These are phyloP conservation scores for Brachypteracias leptosomus DNA, from an alignment of 2,113 vertebrate genomes.

Conservation along the genomic window DNA sequence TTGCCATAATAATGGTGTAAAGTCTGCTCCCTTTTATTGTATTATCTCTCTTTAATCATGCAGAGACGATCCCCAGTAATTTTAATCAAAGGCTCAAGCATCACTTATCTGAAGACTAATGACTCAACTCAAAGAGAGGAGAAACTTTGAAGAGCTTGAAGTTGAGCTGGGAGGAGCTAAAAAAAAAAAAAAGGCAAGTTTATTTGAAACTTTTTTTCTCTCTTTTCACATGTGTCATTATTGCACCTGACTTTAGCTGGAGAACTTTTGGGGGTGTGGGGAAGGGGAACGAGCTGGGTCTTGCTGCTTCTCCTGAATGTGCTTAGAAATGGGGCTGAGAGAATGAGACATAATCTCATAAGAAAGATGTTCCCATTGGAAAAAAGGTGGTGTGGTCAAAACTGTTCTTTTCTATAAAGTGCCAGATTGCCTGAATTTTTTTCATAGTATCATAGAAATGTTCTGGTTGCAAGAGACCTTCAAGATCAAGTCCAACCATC, in stretches of 20 bases:
- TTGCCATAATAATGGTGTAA: slow-evolving; percentile 45
- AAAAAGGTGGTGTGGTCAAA: not conserved
- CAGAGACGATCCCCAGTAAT: slow-evolving; percentile 43
- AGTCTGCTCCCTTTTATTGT: slow-evolving; percentile 53
- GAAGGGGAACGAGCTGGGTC: not conserved
- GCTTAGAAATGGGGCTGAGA: not conserved
- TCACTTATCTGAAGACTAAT: slow-evolving; percentile 58
- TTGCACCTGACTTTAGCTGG: not conserved
- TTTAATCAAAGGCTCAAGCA: slow-evolving; percentile 72
- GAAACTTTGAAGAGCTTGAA: slow-evolving; percentile 56
- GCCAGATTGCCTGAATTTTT: not conserved
- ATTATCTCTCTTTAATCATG: slow-evolving; percentile 66
- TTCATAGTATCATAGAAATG: not conserved
- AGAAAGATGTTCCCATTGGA: not conserved
- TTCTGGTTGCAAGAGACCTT: not conserved
- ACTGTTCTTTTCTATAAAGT: not conserved
- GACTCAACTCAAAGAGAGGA: slow-evolving; percentile 25
- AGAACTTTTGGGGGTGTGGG: not conserved
- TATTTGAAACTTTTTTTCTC: not conserved
- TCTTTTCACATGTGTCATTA: not conserved
- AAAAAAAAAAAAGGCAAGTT: not conserved
- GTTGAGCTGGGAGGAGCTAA: not conserved
- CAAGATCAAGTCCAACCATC: not conserved
- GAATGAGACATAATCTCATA: not conserved
- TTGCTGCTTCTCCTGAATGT: not conserved